Evolutionary conservation across 2,113 vertebrate genomes (phyloP).

Genomic region (Micronycteris hirsuta): DNA sequence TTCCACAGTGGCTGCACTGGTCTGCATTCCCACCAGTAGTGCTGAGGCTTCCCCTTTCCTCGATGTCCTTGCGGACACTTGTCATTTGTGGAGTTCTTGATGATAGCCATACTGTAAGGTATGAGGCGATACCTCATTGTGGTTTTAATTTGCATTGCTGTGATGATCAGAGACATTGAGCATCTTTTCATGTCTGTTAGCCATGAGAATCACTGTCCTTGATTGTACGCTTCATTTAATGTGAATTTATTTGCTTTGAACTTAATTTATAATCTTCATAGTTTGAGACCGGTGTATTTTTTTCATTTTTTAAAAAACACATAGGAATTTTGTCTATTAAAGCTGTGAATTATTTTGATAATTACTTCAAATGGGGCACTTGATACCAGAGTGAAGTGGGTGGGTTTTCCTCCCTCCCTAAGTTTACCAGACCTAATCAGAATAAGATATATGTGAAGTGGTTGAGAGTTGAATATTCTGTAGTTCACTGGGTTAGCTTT

Average conservation of each 20-base stretch:
- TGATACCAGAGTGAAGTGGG: neutral
- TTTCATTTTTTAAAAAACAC: neutral
- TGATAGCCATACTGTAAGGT: neutral
- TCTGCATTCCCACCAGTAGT: neutral
- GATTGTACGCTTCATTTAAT: neutral
- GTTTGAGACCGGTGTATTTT: neutral
- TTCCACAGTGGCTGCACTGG: neutral
- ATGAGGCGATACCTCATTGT: neutral
- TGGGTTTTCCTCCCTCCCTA: neutral
- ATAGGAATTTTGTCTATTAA: constrained; percentile 9
- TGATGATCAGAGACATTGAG: neutral
- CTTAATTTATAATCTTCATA: neutral
- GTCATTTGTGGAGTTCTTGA: neutral
- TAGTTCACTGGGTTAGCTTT: neutral
- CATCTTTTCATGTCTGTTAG: neutral
- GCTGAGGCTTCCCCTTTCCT: neutral
- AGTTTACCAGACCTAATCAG: neutral
- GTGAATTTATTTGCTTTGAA: neutral
- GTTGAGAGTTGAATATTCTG: neutral
- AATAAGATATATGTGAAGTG: neutral
- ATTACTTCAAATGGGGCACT: neutral
- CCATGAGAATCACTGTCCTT: neutral
- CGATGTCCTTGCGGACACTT: neutral
- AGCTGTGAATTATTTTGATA: neutral
- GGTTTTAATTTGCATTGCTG: neutral